phyloP scores from a whole-genome alignment of 2,113 vertebrate species.

The Trichomycterus rosablanca region DNA sequence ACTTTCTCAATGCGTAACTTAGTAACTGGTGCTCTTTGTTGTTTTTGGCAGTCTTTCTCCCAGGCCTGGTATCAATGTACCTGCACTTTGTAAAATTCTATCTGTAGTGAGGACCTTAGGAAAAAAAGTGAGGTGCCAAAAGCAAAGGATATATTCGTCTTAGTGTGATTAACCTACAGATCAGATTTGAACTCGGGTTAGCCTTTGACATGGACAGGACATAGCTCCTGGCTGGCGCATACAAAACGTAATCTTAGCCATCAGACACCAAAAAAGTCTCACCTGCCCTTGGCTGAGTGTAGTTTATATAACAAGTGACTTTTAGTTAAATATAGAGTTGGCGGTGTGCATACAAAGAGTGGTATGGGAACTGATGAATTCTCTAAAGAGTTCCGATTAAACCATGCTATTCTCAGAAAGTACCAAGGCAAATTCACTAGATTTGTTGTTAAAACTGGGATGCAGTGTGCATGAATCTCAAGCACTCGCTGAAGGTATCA shows the following conservation, averaged over 20 bases:
- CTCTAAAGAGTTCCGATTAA: background rate
- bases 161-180: background rate
- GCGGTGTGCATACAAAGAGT: background rate
- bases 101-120: conserved; percentile 15
- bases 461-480: background rate
- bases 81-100: conserved; percentile 10
- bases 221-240: background rate
- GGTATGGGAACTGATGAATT: background rate
- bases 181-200: background rate
- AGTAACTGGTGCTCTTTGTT: conserved; percentile 16
- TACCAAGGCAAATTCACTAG: background rate
- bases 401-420: background rate
- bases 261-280: conserved; percentile 12
- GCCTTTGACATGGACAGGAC: background rate
- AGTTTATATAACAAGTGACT: conserved; percentile 2
- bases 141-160: background rate
- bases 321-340: conserved; percentile 10
- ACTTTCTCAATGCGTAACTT: background rate
- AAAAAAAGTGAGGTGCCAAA: conserved; percentile 3
- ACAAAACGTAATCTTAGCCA: conserved; percentile 6
- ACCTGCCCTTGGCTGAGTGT: background rate
- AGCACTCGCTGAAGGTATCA: background rate
- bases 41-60: conserved; percentile 20
- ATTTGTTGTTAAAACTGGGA: background rate
- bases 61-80: conserved; percentile 1